Evolutionary conservation across 2,113 vertebrate genomes (phyloP), one percentile per base, ranked within the genome.

Genomic region (cattle (Bos taurus)): DNA sequence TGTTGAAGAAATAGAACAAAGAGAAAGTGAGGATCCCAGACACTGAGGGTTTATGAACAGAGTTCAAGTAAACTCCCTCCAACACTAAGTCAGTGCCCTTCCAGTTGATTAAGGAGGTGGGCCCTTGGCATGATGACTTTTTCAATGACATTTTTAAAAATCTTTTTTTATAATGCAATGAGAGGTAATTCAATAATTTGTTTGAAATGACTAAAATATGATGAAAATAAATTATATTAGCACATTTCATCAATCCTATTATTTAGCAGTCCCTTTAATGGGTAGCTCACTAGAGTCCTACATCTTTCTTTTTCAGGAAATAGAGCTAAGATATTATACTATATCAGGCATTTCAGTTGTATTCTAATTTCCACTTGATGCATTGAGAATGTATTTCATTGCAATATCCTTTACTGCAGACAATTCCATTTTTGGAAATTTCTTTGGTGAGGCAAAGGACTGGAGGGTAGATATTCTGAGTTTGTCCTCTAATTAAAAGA

Each of bases 211-310:
- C 74, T 89, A 78, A 96, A 94, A 62, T 74, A 67, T 16, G 11
- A 97, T 90, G 74, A 88, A 96, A 97, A 93, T 90, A 54, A 62
- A 97, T 94, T 93, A 33, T 30, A 40, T 23, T 87, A 67, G 12
- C 25, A 26, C 33, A 80, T 74, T 93, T 62, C n/a, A 97, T 90
- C 95, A 97, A 91, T 90, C 19, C 26, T 83, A 54, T 90, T 94
- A 59, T 94, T 82, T 26, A 52, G 33, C 2, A 82, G 1, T 36
- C 9, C 9, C 46, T 86, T 85, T 56, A 82, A 67, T 48, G 17
- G 78, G 11, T 54, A 91, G 36, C 36, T 93, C 9, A 77, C 50
- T 83, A 56, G 30, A 26, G 54, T 57, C 30, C 81, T 81, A 28
- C 10, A 85, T 74, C 52, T 96, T 88, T 56, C 67, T 92, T 97